These are phyloP conservation scores for Globodera rostochiensis DNA, from an alignment of 1,140 invertebrate species.

Conservation along the genomic window DNA sequence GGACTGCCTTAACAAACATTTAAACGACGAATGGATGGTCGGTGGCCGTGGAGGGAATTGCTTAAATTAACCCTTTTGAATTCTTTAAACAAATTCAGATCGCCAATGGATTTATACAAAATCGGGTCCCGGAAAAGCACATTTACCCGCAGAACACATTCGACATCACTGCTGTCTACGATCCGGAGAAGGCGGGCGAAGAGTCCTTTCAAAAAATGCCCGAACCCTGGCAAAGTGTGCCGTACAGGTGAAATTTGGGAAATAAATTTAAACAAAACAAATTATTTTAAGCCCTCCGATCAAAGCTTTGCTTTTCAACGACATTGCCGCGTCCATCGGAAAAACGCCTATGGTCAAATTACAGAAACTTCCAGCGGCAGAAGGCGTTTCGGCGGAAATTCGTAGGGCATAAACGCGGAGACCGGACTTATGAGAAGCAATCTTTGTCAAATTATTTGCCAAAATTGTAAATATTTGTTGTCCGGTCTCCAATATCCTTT, in stretches of 20 bases:
- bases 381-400: conserved; percentile 50
- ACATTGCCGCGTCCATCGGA: conserved; percentile 71
- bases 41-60: conserved; percentile 68
- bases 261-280: not conserved
- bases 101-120: not conserved
- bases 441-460: no score
- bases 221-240: conserved; percentile 39
- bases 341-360: conserved; percentile 86
- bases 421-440: no score
- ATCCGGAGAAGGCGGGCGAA: conserved; percentile 36
- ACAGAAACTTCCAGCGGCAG: conserved; percentile 74
- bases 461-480: no score
- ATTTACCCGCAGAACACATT: not conserved
- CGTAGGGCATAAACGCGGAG: conserved; percentile 2
- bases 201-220: conserved; percentile 35
- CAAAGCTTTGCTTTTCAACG: conserved; percentile 44
- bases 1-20: conserved; percentile 91
- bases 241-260: conserved; percentile 27
- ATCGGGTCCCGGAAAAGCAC: not conserved
- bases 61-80: conserved; percentile 68
- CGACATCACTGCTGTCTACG: conserved; percentile 9
- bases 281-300: not conserved
- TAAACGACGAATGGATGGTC: conserved; percentile 89
- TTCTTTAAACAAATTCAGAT: conserved; percentile 61
- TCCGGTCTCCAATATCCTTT: not conserved